Evolutionary conservation across 2,797 vertebrate species (phyloP), one percentile per base, ranked within the genome.

Genomic region (Novumbra hubbsi): DNA sequence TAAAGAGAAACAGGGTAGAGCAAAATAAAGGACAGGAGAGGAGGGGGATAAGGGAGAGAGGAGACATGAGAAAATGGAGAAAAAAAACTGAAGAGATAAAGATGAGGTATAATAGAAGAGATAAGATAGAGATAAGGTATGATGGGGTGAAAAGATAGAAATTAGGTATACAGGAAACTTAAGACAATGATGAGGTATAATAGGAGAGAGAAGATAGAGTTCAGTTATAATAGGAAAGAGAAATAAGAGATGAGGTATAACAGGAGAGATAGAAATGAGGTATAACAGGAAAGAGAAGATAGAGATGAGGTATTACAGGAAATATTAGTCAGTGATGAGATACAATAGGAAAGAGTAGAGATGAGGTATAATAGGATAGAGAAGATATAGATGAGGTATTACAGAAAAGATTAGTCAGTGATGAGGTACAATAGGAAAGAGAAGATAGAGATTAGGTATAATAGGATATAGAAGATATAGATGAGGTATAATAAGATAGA

Each of bases 271-370:
- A 27, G 12, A 27, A n/a, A n/a, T n/a, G n/a, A n/a, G n/a, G n/a
- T n/a, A 76, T 73, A 80, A 32, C 19, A 41, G 21, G 66, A 70
- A 0, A 30, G 67, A 48, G 78, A 50, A 32, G 32, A 68, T 6
- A 78, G 71, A 71, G 49, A 24, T n/a, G n/a, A n/a, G n/a, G n/a
- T n/a, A n/a, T n/a, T n/a, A n/a, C n/a, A n/a, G n/a, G n/a, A n/a
- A n/a, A n/a, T n/a, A n/a, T n/a, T n/a, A n/a, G n/a, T n/a, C n/a
- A n/a, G n/a, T n/a, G n/a, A n/a, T 19, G 60, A 2, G 60, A 4
- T 4, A n/a, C 2, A 8, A 38, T 38, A 38, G 34, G 34, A 38
- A 57, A 9, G 1, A n/a, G 19, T 19, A 57, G 55, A 24, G 55
- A 12, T 1, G 55, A 57, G 55, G 19, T 45, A 45, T 11, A 7